Conservation (phyloP, 2,888 invertebrate species). For the Polymixis flavicincta region DNA sequence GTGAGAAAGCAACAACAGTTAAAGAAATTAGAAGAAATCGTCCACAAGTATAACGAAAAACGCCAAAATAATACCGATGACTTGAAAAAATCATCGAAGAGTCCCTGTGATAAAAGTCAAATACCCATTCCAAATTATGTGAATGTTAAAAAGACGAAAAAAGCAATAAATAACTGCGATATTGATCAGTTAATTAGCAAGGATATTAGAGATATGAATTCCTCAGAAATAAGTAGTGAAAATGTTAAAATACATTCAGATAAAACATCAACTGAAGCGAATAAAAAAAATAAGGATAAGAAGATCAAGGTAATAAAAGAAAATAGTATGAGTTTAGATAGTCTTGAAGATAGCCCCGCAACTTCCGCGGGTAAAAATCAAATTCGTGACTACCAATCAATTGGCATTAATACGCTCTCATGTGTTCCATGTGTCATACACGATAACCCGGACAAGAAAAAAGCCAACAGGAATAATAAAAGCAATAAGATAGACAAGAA, state of each 20-base stretch:
- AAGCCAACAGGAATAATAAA: conserved; percentile 56
- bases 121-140: conserved; percentile 79
- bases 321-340: conserved; percentile 85
- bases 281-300: conserved; percentile 59
- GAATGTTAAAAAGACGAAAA: conserved; percentile 56
- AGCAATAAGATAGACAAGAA: conserved; percentile 46
- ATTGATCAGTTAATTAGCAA: conserved; percentile 51
- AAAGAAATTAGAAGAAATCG: conserved; percentile 84
- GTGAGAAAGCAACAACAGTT: conserved; percentile 82
- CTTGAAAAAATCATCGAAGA: conserved; percentile 55
- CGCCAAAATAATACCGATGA: conserved; percentile 69
- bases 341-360: conserved; percentile 77
- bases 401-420: conserved; percentile 83
- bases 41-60: conserved; percentile 81
- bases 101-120: conserved; percentile 75
- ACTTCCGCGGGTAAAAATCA: conserved; percentile 61
- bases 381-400: conserved; percentile 74
- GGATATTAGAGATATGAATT: conserved; percentile 46
- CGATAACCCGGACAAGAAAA: conserved; percentile 74
- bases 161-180: conserved; percentile 49
- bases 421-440: conserved; percentile 87
- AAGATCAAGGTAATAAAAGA: conserved; percentile 74
- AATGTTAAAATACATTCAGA: conserved; percentile 41
- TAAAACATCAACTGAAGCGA: conserved; percentile 49
- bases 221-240: conserved; percentile 50